Evolutionary conservation across 2,797 vertebrate genomes (phyloP).

Genomic region (Enteromius viviparus): DNA sequence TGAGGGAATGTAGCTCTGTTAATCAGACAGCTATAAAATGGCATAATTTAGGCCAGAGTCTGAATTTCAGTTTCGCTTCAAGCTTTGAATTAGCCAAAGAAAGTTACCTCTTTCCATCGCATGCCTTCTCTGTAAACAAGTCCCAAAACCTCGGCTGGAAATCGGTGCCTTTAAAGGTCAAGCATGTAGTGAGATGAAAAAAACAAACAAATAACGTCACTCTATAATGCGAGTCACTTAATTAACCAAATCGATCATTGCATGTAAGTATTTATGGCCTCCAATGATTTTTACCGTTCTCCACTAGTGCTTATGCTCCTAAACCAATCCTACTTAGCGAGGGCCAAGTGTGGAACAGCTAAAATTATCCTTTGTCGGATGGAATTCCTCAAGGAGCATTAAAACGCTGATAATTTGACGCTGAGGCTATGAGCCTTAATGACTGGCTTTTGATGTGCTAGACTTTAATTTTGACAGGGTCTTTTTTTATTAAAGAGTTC

Average conservation of each 20-base stretch:
- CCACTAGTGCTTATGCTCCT: constrained; percentile 1
- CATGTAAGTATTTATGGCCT: not conserved
- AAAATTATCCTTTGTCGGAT: constrained; percentile 50
- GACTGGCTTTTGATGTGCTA: constrained; percentile 53
- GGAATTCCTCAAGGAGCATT: constrained; percentile 54
- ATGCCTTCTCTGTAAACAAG: constrained; percentile 29
- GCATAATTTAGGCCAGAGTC: not conserved
- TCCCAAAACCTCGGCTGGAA: constrained; percentile 15
- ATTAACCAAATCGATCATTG: constrained; percentile 16
- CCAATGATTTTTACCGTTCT: not conserved
- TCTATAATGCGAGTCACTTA: not conserved
- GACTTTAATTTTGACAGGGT: constrained; percentile 50
- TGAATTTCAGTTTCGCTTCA: not conserved
- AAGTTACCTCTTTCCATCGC: not conserved
- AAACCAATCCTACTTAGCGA: constrained; percentile 31
- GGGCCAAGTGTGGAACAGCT: constrained; percentile 28
- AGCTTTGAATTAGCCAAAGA: not conserved
- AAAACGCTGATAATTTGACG: constrained; percentile 48
- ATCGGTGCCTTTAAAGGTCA: constrained; percentile 22
- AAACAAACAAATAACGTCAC: not conserved
- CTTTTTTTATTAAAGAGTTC: constrained; percentile 47
- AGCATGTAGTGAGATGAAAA: not conserved
- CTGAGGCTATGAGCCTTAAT: constrained; percentile 43
- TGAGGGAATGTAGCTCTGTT: constrained; percentile 23
- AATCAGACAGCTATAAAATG: constrained; percentile 39